These are phyloP conservation scores for Rhingia rostrata DNA, from an alignment of 2,888 invertebrate species.

Conservation along the genomic window DNA sequence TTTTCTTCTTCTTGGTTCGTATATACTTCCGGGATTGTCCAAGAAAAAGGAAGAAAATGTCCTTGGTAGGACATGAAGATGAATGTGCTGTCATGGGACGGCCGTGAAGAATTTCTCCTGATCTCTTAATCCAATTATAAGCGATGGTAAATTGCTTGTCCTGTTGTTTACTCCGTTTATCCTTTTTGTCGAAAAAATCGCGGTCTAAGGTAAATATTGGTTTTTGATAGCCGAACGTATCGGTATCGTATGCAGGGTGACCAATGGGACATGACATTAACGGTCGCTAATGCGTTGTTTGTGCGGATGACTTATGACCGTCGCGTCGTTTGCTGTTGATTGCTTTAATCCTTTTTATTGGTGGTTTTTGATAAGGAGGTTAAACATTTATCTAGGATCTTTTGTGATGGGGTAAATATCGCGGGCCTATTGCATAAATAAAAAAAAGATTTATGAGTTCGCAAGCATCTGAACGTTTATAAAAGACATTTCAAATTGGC, in stretches of 20 bases:
- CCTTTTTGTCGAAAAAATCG: slow-evolving; percentile 37
- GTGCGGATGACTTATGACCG: background rate
- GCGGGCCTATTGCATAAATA: too few relatives aligned
- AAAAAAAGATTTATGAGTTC: too few relatives aligned
- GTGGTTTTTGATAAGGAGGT: background rate
- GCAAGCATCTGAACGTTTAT: too few relatives aligned
- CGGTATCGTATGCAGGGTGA: slow-evolving; percentile 22
- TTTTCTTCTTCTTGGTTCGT: background rate
- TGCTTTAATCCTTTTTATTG: slow-evolving; percentile 40
- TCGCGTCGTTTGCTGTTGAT: slow-evolving; percentile 8
- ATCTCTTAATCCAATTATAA: slow-evolving; percentile 72
- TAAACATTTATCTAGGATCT: too few relatives aligned
- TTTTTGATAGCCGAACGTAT: slow-evolving; percentile 48
- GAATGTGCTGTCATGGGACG: slow-evolving; percentile 36
- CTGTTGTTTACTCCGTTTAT: slow-evolving; percentile 16
- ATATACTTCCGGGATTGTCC: slow-evolving; percentile 32
- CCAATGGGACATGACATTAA: slow-evolving; percentile 65
- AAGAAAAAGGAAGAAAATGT: slow-evolving; percentile 16
- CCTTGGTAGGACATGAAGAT: slow-evolving; percentile 37
- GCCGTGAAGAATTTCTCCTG: slow-evolving; percentile 39
- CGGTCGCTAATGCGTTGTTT: slow-evolving; percentile 26
- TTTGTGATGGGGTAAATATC: too few relatives aligned
- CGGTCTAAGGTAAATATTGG: slow-evolving; percentile 62
- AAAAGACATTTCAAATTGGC: too few relatives aligned
- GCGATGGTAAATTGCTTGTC: slow-evolving; percentile 63